These are phyloP conservation scores for Villa cingulata DNA, from an alignment of 2,888 invertebrate genomes.

Conservation along the genomic window DNA sequence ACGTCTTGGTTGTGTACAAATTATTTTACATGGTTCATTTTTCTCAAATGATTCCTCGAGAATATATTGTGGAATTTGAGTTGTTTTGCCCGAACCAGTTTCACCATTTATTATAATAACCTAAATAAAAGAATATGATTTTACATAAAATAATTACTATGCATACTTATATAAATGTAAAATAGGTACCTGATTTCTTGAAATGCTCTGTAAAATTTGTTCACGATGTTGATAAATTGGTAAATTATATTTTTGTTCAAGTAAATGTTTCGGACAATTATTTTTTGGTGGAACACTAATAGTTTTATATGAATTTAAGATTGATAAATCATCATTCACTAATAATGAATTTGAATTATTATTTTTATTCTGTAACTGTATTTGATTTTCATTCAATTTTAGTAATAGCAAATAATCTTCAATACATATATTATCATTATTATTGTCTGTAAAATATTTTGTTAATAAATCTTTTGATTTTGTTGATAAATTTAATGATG, in stretches of 20 bases:
- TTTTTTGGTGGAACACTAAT: not conserved
- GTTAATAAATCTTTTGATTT: not conserved
- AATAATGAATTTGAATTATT: not conserved
- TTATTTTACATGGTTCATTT: slow-evolving; percentile 59
- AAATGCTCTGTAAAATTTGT: slow-evolving; percentile 1
- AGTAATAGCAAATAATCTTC: too few relatives aligned
- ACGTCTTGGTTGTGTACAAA: slow-evolving; percentile 87
- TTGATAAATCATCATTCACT: not conserved
- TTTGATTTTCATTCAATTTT: not conserved
- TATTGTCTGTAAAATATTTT: not conserved
- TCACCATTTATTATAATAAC: slow-evolving; percentile 66
- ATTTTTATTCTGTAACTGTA: not conserved
- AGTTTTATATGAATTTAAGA: not conserved
- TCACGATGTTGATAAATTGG: not conserved
- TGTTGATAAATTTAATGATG: slow-evolving; percentile 1
- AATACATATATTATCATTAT: too few relatives aligned
- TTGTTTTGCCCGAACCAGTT: slow-evolving; percentile 91
- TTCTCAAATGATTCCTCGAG: slow-evolving; percentile 55
- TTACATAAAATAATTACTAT: too few relatives aligned
- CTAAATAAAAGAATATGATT: slow-evolving; percentile 24
- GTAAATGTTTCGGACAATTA: not conserved
- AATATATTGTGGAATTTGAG: slow-evolving; percentile 88
- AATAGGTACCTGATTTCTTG: not conserved
- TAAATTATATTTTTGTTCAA: not conserved
- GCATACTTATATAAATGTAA: too few relatives aligned